Evolutionary conservation across 2,113 vertebrate genomes (phyloP).

Genomic region (Menidia beryllina): DNA sequence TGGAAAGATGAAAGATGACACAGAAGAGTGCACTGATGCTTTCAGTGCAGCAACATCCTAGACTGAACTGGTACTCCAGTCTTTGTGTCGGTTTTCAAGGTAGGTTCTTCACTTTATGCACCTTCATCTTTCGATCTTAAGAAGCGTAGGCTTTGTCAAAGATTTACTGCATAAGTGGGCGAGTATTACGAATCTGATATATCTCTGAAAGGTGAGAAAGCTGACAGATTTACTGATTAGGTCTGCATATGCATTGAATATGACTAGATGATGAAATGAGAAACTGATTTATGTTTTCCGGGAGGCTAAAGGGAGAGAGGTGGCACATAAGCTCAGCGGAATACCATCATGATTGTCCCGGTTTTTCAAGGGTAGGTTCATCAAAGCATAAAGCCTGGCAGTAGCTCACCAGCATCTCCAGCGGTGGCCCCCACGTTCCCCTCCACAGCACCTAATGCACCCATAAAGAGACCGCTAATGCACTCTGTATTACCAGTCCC

Average conservation of each 20-base stretch:
- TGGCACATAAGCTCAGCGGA: conserved; percentile 48
- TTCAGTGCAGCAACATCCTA: conserved; percentile 31
- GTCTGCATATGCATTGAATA: conserved; percentile 79
- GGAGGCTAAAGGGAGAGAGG: conserved; percentile 67
- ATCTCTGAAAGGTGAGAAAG: conserved; percentile 66
- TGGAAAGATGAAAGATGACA: conserved; percentile 49
- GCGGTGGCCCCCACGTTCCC: conserved; percentile 61
- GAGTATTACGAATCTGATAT: conserved; percentile 77
- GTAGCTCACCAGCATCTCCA: conserved; percentile 58
- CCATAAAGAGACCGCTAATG: conserved; percentile 80
- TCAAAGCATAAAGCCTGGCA: conserved; percentile 73
- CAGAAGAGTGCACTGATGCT: conserved; percentile 46
- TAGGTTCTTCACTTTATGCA: conserved; percentile 47
- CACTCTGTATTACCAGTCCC: conserved; percentile 69
- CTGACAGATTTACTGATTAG: conserved; percentile 81
- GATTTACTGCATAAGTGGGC: conserved; percentile 72
- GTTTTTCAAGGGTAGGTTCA: conserved; percentile 81
- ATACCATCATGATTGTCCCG: conserved; percentile 64
- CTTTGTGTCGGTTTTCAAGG: conserved; percentile 41
- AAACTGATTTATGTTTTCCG: conserved; percentile 82
- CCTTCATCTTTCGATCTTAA: conserved; percentile 45
- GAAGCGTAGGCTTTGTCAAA: conserved; percentile 62
- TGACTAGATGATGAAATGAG: conserved; percentile 81
- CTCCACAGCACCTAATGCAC: conserved; percentile 65
- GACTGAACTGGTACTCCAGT: conserved; percentile 40